Base-by-base conservation (phyloP, 2,113 vertebrate genomes). In the Boulengerochromis microlepis region DNA sequence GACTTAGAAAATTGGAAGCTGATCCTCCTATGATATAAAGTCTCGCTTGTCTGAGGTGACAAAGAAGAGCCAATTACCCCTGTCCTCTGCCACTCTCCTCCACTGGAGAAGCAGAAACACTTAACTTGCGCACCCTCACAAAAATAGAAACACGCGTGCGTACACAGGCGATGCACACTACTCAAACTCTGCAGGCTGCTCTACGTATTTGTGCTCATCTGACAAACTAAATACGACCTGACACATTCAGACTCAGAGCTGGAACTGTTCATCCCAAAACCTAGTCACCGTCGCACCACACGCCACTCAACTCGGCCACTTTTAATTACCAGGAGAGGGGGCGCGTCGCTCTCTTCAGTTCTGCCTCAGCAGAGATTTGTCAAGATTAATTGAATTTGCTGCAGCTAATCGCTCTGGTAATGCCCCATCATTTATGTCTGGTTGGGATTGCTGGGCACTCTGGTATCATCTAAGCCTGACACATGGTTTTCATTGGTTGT, bases 381-480 rank as follows among this genome's bases (percentile, higher is more conserved):
- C 87, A 94, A 96, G 95, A 97, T 97, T 96, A 97, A 97, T 96
- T 97, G 95, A 97, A 97, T 96, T 96, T 96, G 93, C 93, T 76
- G 93, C 90, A 91, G 89, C 95, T 96, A 96, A 96, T 96, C 94
- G 93, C 93, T 94, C 87, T 90, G 89, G 94, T 96, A 94, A 95
- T 96, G 92, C 95, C 92, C 94, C 94, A 90, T 95, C 92, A 88
- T 96, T 96, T 93, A 95, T 85, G 89, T 93, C 90, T 94, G 91
- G 86, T 91, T 92, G 92, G 87, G 82, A 92, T 89, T 53, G 80
- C 85, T 52, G 91, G 94, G 88, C 78, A 84, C 84, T 90, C 64
- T 66, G 90, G 85, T 87, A 81, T 90, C 89, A 87, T 92, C 91
- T 89, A 18, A 87, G 42, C 31, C 80, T 86, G 85, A 87, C 69